These are phyloP conservation scores for Temnothorax ravouxi DNA, from an alignment of 2,888 invertebrate genomes.

Conservation along the genomic window DNA sequence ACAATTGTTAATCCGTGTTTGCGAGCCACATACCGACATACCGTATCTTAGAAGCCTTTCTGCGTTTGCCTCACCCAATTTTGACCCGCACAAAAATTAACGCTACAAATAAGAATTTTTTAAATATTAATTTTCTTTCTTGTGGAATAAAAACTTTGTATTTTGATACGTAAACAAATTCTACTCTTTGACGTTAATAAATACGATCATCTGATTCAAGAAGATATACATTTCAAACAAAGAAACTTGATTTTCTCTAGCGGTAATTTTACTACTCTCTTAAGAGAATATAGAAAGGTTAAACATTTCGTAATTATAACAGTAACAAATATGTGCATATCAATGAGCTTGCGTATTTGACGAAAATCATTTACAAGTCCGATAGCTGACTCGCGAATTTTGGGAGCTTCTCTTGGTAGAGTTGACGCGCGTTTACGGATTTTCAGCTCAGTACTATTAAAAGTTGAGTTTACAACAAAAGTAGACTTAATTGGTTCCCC, in stretches of 20 bases:
- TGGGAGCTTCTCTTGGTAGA: neutral
- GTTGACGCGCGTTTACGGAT: slow-evolving; percentile 18
- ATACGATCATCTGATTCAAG: neutral
- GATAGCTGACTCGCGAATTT: neutral
- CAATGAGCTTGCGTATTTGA: neutral
- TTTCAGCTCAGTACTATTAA: neutral
- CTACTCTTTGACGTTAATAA: neutral
- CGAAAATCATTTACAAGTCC: neutral
- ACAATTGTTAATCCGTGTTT: slow-evolving; percentile 16
- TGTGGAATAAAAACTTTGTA: neutral
- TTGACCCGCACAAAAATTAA: neutral
- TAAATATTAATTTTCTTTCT: too few species aligned
- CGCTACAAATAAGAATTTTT: neutral
- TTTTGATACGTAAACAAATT: neutral
- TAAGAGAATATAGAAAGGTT: neutral
- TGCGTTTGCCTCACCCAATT: neutral
- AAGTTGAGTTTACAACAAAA: slow-evolving; percentile 1
- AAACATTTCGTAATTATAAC: neutral
- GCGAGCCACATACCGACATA: neutral
- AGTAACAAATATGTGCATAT: neutral
- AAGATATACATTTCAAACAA: neutral
- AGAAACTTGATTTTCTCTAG: neutral
- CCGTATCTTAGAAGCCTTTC: neutral
- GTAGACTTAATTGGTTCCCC: slow-evolving; percentile 26
- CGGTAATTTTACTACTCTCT: neutral